phyloP scores from a whole-genome alignment of 2,888 invertebrate species.

The Charanyca ferruginea region DNA sequence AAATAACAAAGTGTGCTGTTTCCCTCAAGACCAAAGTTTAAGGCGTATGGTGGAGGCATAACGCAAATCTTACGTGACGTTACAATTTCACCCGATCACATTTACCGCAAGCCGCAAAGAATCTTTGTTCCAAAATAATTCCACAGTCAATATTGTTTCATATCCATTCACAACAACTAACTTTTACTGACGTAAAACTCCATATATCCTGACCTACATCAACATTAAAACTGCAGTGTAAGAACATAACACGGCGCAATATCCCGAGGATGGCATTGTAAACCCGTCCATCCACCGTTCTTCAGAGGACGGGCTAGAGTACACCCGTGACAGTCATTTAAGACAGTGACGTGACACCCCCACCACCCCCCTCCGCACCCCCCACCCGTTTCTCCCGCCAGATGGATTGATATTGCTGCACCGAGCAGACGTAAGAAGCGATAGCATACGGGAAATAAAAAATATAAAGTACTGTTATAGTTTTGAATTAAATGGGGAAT shows the following conservation, averaged over 20 bases:
- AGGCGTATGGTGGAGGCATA: too few relatives aligned
- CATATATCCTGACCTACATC: constrained; percentile 49
- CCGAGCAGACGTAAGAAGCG: constrained; percentile 88
- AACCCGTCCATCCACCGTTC: constrained; percentile 87
- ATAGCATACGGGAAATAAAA: constrained; percentile 87
- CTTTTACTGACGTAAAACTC: constrained; percentile 1
- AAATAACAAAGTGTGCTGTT: too few relatives aligned
- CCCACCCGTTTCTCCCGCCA: constrained; percentile 77
- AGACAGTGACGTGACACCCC: constrained; percentile 88
- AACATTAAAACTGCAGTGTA: constrained; percentile 73
- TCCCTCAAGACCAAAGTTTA: too few relatives aligned
- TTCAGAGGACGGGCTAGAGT: constrained; percentile 83
- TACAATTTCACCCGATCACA: too few relatives aligned
- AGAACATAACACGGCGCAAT: constrained; percentile 86
- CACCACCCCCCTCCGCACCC: constrained; percentile 62
- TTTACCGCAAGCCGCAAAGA: too few relatives aligned
- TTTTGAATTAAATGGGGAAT: constrained; percentile 66
- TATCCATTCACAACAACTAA: background rate
- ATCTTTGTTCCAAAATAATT: background rate
- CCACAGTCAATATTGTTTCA: background rate
- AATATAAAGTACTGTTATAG: constrained; percentile 70
- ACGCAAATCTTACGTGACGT: too few relatives aligned
- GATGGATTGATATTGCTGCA: constrained; percentile 91
- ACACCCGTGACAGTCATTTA: constrained; percentile 91
- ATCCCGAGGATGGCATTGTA: constrained; percentile 81